These are phyloP conservation scores for Pseudococcus jackbeardsleyi DNA, from an alignment of 2,888 invertebrate genomes.

Conservation along the genomic window DNA sequence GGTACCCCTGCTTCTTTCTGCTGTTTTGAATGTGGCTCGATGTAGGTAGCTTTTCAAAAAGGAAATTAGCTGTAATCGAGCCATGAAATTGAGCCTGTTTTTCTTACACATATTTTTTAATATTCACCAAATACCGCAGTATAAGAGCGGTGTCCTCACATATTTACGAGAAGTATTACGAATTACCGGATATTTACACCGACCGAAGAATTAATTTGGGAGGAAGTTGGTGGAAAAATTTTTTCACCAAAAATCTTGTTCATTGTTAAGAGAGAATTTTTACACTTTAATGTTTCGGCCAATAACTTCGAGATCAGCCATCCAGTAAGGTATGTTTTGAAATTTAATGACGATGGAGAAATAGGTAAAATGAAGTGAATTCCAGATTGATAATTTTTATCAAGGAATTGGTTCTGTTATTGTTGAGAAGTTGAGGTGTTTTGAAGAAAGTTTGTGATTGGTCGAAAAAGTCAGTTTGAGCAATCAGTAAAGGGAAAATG, in stretches of 20 bases:
- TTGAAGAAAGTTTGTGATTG: no score
- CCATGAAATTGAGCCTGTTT: slow-evolving; percentile 49
- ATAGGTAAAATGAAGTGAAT: neutral
- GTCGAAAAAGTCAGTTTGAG: no score
- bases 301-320: neutral
- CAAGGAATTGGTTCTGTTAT: no score
- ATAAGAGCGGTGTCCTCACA: neutral
- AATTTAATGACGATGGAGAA: neutral
- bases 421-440: no score
- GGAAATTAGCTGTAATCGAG: slow-evolving; percentile 39
- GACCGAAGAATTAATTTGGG: neutral
- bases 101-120: slow-evolving; percentile 15
- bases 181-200: slow-evolving; percentile 42
- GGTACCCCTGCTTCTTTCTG: neutral
- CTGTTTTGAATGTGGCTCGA: neutral
- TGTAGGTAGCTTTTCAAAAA: neutral
- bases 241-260: neutral
- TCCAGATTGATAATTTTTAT: no score
- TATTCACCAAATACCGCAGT: slow-evolving; percentile 8
- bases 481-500: no score
- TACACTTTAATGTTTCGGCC: neutral
- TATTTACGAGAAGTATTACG: neutral
- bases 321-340: neutral
- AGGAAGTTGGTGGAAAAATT: slow-evolving; percentile 36
- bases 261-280: neutral